A percentile compares a stretch with the other conserved stretches of the same genome.
Evolutionary conservation across 2,113 vertebrate genomes (phyloP).

Genomic region (Mormyrus lacerda): DNA sequence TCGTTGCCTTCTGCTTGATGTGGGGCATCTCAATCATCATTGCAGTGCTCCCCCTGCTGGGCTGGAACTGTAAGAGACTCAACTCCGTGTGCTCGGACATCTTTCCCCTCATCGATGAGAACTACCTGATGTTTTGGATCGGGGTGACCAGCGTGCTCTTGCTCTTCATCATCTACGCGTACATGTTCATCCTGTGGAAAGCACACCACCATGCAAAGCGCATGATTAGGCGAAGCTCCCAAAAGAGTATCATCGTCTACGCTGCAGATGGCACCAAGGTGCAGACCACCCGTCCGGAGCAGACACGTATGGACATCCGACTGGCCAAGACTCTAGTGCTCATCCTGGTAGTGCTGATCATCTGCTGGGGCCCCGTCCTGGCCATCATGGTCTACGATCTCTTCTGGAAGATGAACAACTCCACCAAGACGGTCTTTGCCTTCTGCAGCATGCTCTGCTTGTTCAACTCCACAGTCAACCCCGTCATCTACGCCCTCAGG

Average conservation of each 20-base stretch:
- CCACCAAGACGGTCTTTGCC: conserved; percentile 93
- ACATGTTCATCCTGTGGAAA: conserved; percentile 98
- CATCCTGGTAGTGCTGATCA: conserved; percentile 90
- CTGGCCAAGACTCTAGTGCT: conserved; percentile 97
- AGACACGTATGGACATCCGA: conserved; percentile 96
- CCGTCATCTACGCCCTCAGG: conserved; percentile 95
- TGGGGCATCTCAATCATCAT: conserved; percentile 95
- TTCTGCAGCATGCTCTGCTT: conserved; percentile 98
- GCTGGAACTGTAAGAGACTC: conserved; percentile 97
- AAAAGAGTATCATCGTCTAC: conserved; percentile 93
- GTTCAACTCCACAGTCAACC: conserved; percentile 96
- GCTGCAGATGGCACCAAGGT: conserved; percentile 93
- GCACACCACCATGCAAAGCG: conserved; percentile 91
- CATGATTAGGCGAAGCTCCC: conserved; percentile 90
- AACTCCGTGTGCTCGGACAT: conserved; percentile 93
- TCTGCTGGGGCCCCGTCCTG: conserved; percentile 95
- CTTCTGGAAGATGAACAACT: conserved; percentile 95
- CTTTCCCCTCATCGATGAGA: conserved; percentile 94
- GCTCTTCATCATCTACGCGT: conserved; percentile 95
- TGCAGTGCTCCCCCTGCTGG: conserved; percentile 88
- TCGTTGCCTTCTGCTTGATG: conserved; percentile 96
- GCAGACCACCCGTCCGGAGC: conserved; percentile 84
- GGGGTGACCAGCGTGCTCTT: conserved; percentile 87
- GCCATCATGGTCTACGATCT: conserved; percentile 98
- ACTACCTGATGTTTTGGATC: conserved; percentile 98